Conservation (phyloP, 2,888 invertebrate species). For the Orthosia gracilis region DNA sequence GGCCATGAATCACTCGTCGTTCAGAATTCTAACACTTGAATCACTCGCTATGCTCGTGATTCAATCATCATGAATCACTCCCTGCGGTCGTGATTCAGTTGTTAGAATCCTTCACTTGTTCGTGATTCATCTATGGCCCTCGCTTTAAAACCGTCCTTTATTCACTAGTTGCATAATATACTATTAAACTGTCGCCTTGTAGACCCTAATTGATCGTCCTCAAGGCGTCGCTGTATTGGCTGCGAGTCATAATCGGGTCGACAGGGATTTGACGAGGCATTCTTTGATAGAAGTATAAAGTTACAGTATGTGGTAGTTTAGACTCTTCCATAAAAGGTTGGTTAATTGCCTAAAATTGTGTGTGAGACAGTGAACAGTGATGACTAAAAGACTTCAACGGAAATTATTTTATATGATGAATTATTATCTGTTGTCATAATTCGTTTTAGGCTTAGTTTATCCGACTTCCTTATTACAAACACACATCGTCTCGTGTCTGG, state of each 20-base stretch:
- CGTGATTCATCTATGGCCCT: no score
- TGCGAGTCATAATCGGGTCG: conserved; percentile 25
- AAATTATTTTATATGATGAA: conserved; percentile 11
- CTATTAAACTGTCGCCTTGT: neutral
- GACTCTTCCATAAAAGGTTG: neutral
- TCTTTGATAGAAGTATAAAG: neutral
- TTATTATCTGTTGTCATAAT: conserved; percentile 33
- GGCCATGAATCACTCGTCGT: no score
- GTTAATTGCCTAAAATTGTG: neutral
- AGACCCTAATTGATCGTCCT: conserved; percentile 12
- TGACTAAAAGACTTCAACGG: neutral
- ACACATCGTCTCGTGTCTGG: conserved; percentile 65
- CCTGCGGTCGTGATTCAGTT: no score
- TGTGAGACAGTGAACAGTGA: conserved; percentile 5
- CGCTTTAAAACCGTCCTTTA: no score
- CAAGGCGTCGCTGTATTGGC: conserved; percentile 37
- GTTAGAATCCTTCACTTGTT: no score
- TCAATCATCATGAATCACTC: no score
- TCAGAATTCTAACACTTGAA: no score
- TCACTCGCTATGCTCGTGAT: no score
- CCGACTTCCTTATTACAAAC: conserved; percentile 65
- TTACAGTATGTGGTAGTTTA: conserved; percentile 1
- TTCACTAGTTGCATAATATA: no score
- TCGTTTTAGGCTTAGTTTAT: conserved; percentile 30
- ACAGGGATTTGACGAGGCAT: conserved; percentile 16